phyloP scores from a whole-genome alignment of 2,797 vertebrate species.

The Coendou prehensilis region DNA sequence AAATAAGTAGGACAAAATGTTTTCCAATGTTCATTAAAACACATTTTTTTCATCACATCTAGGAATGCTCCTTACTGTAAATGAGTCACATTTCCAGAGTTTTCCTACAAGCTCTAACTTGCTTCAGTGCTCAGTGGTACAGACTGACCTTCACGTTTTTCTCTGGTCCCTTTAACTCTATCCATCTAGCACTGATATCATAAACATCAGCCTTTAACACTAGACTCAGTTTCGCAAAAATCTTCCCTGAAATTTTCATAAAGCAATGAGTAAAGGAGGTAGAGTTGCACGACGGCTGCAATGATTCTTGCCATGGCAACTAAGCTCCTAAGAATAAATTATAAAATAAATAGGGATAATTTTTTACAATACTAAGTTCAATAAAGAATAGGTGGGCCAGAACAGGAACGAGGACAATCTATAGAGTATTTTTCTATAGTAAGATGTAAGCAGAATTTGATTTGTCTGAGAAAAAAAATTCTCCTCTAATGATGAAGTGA shows the following conservation, averaged over 20 bases:
- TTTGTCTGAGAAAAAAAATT: neutral
- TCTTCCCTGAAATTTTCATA: neutral
- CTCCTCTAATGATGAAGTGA: constrained; percentile 18
- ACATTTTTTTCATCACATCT: neutral
- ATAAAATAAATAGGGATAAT: neutral
- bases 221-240: neutral
- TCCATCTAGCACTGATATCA: neutral
- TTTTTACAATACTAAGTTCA: constrained; percentile 1
- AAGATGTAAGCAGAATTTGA: neutral
- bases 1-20: constrained; percentile 13
- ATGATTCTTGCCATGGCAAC: too few species aligned
- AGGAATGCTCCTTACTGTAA: neutral
- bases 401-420: neutral
- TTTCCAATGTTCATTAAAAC: neutral
- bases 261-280: neutral
- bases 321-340: neutral
- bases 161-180: neutral
- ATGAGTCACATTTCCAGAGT: neutral
- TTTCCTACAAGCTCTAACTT: neutral
- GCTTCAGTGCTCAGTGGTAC: neutral
- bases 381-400: neutral
- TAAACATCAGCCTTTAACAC: neutral
- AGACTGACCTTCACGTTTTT: neutral
- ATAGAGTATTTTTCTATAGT: neutral
- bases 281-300: neutral